Evolutionary conservation across 1,140 invertebrate species (phyloP).

Genomic region (Aphelenchoides fujianensis): DNA sequence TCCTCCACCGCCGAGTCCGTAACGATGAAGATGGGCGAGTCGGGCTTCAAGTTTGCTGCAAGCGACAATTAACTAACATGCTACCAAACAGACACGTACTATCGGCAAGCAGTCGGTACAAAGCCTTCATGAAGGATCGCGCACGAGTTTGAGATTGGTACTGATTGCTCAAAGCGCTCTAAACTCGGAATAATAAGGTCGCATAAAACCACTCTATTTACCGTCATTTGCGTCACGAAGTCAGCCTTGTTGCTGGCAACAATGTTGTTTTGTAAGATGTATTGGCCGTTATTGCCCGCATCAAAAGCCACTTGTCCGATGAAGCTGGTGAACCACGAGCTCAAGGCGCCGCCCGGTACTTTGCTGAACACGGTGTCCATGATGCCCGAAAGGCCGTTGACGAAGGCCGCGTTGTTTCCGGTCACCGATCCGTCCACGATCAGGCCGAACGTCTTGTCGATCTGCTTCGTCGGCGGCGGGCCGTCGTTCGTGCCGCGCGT

Average conservation of each 20-base stretch:
- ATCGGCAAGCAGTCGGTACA: background rate
- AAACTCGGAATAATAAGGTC: background rate
- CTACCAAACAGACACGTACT: background rate
- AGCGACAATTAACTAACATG: background rate
- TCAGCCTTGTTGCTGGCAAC: background rate
- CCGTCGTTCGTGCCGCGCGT: background rate
- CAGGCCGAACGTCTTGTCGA: background rate
- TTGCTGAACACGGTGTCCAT: background rate
- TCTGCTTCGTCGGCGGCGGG: background rate
- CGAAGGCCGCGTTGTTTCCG: constrained; percentile 10
- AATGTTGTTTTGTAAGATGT: background rate
- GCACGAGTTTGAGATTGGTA: background rate
- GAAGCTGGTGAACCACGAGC: constrained; percentile 2
- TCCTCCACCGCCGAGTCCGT: constrained; percentile 8
- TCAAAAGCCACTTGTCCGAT: constrained; percentile 12
- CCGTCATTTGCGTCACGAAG: background rate
- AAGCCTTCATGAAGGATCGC: background rate
- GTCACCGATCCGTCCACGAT: constrained; percentile 14
- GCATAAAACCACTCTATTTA: background rate
- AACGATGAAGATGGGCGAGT: constrained; percentile 1
- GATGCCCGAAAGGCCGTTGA: background rate
- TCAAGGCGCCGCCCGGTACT: background rate
- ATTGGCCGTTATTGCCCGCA: background rate
- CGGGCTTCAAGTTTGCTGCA: background rate
- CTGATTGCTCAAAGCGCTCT: constrained; percentile 6